phyloP scores from a whole-genome alignment of 2,888 invertebrate genomes.

The Melolontha melolontha region DNA sequence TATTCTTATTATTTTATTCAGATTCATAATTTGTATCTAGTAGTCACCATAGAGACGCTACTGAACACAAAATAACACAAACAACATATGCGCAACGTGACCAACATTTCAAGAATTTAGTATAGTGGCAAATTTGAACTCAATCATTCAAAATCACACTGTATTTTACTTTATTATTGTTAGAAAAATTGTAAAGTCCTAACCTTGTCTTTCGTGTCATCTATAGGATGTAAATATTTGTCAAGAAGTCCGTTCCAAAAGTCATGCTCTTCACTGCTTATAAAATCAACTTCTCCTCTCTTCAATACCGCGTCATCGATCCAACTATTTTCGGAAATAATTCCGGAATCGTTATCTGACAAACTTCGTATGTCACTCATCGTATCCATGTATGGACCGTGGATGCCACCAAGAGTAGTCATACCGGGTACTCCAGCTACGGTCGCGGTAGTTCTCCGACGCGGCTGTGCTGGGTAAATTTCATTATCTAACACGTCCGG shows the following conservation, averaged over 20 bases:
- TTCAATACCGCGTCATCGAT: slow-evolving; percentile 76
- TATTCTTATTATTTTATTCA: not conserved
- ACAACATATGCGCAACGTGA: too few species aligned
- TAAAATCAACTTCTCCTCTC: slow-evolving; percentile 74
- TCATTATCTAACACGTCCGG: not conserved
- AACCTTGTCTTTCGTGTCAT: slow-evolving; percentile 67
- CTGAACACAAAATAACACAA: too few species aligned
- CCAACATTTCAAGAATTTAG: too few species aligned
- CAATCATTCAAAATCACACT: too few species aligned
- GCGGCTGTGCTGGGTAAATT: not conserved
- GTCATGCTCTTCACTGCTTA: slow-evolving; percentile 74
- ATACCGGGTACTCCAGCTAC: slow-evolving; percentile 52
- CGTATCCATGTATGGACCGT: slow-evolving; percentile 67
- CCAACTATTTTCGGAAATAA: slow-evolving; percentile 67
- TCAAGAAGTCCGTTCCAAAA: slow-evolving; percentile 85
- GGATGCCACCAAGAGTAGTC: slow-evolving; percentile 44
- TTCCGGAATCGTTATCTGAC: slow-evolving; percentile 58
- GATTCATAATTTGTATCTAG: too few species aligned
- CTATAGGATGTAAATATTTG: slow-evolving; percentile 81
- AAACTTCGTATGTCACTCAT: slow-evolving; percentile 69
- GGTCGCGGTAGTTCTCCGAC: slow-evolving; percentile 60
- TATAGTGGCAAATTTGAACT: too few species aligned
- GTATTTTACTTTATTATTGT: slow-evolving; percentile 18
- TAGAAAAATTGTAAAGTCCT: not conserved
- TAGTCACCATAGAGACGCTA: too few species aligned